Percentiles rank a stretch among this genome's conserved stretches.
Evolutionary conservation across 2,797 vertebrate genomes (phyloP).

Genomic region (Sebastes melanostomus): DNA sequence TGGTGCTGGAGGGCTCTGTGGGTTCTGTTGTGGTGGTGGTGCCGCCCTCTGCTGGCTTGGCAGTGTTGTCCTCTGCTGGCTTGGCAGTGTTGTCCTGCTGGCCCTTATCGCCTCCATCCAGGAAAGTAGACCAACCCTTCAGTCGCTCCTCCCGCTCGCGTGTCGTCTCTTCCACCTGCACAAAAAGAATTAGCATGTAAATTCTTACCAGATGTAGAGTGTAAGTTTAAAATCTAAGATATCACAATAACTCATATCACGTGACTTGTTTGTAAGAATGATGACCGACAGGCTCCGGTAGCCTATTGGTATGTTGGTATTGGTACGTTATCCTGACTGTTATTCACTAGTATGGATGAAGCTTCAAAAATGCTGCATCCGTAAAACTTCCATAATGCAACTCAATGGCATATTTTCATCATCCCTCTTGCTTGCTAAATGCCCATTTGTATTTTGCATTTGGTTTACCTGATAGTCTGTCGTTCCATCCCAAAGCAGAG

Average conservation of each 20-base stretch:
- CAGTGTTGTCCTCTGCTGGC: constrained; percentile 30
- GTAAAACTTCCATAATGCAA: background rate
- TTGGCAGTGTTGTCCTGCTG: constrained; percentile 10
- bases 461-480: constrained; percentile 92
- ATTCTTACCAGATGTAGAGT: background rate
- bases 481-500: constrained; percentile 89
- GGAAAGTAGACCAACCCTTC: constrained; percentile 90
- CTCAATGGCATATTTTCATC: background rate
- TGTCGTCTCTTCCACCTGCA: constrained; percentile 92
- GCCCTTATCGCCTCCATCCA: constrained; percentile 68
- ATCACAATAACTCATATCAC: background rate
- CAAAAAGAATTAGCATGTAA: background rate
- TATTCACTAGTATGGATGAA: background rate
- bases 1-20: constrained; percentile 43
- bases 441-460: background rate
- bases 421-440: background rate
- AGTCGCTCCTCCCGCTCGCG: constrained; percentile 95
- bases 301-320: no score
- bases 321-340: background rate
- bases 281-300: background rate
- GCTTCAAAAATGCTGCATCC: background rate
- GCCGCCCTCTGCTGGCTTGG: constrained; percentile 52
- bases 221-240: background rate
- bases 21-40: constrained; percentile 48
- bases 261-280: background rate